Evolutionary conservation across 2,888 invertebrate species (phyloP).

Genomic region (Bembecia ichneumoniformis): DNA sequence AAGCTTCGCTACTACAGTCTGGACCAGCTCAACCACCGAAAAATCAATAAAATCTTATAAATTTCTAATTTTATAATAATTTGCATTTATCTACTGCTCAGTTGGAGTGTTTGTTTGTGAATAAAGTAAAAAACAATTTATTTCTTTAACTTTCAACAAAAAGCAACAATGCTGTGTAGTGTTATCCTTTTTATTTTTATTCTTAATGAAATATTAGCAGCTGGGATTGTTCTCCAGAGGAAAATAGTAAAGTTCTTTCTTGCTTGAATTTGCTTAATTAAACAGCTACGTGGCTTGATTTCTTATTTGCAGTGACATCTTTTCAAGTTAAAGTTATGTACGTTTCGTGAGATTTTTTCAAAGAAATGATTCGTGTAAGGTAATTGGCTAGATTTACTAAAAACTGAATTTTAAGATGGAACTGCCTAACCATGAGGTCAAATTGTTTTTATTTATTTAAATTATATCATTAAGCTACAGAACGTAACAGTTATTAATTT

Average conservation of each 20-base stretch:
- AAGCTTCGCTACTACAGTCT: slow-evolving; percentile 16
- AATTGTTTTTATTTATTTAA: too few species aligned
- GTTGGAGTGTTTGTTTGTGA: background rate
- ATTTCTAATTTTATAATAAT: background rate
- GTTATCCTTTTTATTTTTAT: background rate
- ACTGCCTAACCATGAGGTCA: too few species aligned
- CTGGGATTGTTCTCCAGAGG: slow-evolving; percentile 16
- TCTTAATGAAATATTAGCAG: background rate
- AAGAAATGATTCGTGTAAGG: background rate
- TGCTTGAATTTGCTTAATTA: slow-evolving; percentile 22
- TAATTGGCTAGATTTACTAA: too few species aligned
- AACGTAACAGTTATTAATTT: too few species aligned
- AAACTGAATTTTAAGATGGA: too few species aligned
- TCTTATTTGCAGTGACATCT: slow-evolving; percentile 6
- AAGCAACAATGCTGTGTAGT: background rate
- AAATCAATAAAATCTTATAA: background rate
- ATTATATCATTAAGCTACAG: too few species aligned
- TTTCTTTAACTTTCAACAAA: background rate
- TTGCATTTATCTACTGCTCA: background rate
- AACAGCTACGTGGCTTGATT: slow-evolving; percentile 18
- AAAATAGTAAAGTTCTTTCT: slow-evolving; percentile 19
- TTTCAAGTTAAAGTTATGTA: background rate
- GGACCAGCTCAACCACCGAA: background rate
- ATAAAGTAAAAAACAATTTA: background rate
- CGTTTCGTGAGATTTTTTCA: background rate